Conservation (phyloP, 2,113 vertebrate species). For the Phocoena sinus region DNA sequence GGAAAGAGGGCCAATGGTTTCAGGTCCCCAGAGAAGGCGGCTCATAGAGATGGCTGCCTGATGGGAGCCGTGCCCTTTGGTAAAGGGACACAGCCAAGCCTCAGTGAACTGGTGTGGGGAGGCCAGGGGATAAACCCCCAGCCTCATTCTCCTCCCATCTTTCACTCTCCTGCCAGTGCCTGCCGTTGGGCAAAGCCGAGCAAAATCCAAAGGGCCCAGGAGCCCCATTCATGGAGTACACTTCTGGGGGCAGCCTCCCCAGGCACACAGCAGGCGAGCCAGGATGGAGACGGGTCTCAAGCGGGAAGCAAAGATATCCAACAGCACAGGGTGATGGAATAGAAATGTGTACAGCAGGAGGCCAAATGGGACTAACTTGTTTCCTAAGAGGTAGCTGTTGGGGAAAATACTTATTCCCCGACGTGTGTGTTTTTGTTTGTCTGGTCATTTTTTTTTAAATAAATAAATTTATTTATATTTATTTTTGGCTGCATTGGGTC, state of each 20-base stretch:
- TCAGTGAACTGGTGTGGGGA: not conserved
- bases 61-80: not conserved
- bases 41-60: no score
- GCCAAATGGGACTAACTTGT: not conserved
- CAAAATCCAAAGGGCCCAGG: not conserved
- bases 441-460: not conserved
- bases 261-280: not conserved
- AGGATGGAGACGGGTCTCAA: not conserved
- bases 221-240: not conserved
- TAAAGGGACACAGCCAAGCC: not conserved
- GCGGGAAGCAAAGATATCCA: not conserved
- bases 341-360: accelerated
- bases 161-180: not conserved
- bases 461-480: no score
- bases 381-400: not conserved
- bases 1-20: not conserved
- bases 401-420: not conserved
- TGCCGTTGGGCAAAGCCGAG: not conserved
- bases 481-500: no score
- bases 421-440: not conserved
- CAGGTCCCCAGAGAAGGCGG: not conserved
- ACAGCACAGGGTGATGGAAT: no score
- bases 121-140: not conserved
- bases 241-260: not conserved
- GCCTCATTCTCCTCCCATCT: not conserved